Conservation (phyloP, 1,140 invertebrate species). For the Eupristina koningsbergeri region DNA sequence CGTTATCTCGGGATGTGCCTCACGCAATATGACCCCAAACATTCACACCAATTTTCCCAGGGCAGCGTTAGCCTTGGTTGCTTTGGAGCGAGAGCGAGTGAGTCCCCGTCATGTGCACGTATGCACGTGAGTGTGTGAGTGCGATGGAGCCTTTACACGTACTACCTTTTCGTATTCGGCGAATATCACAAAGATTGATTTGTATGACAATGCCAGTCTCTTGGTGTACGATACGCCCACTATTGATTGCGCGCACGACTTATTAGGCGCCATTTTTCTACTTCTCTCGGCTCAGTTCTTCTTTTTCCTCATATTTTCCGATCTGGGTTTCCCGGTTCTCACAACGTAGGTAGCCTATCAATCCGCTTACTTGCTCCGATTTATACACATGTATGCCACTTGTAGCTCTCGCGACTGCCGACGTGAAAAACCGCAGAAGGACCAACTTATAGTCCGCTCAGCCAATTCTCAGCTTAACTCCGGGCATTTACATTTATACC, state of each 20-base stretch:
- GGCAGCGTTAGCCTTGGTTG: no score
- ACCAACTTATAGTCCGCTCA: no score
- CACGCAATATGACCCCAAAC: no score
- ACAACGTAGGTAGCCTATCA: no score
- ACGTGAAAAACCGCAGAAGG: constrained; percentile 20
- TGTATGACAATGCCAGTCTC: constrained; percentile 35
- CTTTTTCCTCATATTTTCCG: not conserved
- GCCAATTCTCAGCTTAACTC: not conserved
- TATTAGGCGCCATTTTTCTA: constrained; percentile 16
- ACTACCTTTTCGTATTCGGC: not conserved
- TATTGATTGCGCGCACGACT: not conserved
- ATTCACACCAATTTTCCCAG: no score
- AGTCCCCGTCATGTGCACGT: no score
- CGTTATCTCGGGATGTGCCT: no score
- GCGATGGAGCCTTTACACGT: not conserved
- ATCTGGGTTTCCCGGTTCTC: no score
- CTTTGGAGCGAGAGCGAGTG: no score
- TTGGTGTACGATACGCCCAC: constrained; percentile 10
- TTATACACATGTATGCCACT: constrained; percentile 42
- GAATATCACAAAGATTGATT: constrained; percentile 42
- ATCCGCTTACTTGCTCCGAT: constrained; percentile 27
- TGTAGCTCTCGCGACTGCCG: constrained; percentile 9
- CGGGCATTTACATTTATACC: not conserved
- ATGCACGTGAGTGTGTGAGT: no score
- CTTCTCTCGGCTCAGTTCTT: not conserved